phyloP scores from a whole-genome alignment of 2,113 vertebrate species.

The Holacanthus passer region DNA sequence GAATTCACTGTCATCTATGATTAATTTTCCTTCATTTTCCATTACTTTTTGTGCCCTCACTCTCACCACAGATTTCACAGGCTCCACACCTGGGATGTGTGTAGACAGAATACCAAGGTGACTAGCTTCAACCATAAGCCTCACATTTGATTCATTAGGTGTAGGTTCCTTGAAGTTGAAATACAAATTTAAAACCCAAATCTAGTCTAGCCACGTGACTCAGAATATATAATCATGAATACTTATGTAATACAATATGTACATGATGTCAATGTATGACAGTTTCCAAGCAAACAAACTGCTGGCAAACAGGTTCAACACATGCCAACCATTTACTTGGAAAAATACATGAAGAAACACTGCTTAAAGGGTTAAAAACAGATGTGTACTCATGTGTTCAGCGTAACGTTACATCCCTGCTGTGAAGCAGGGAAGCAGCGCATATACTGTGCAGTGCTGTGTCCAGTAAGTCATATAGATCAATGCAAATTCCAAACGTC shows the following conservation, averaged over 20 bases:
- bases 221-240: not conserved
- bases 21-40: not conserved
- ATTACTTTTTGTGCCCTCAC: not conserved
- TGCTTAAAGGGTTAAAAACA: not conserved
- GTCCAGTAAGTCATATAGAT: not conserved
- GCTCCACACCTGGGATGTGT: not conserved
- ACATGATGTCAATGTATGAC: not conserved
- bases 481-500: not conserved
- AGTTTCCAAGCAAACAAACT: not conserved
- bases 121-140: not conserved
- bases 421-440: not conserved
- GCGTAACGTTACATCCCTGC: not conserved
- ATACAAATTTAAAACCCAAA: not conserved
- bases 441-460: not conserved
- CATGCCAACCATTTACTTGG: not conserved
- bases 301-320: not conserved
- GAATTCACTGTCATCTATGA: not conserved
- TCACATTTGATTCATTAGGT: not conserved
- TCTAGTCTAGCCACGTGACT: too few relatives aligned
- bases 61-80: not conserved
- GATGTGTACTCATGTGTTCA: not conserved
- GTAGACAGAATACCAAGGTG: not conserved
- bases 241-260: not conserved
- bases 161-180: not conserved
- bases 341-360: not conserved